Percentiles rank a stretch among this genome's conserved stretches.
Conservation (phyloP, 2,113 vertebrate species). For the Saccopteryx leptura region DNA sequence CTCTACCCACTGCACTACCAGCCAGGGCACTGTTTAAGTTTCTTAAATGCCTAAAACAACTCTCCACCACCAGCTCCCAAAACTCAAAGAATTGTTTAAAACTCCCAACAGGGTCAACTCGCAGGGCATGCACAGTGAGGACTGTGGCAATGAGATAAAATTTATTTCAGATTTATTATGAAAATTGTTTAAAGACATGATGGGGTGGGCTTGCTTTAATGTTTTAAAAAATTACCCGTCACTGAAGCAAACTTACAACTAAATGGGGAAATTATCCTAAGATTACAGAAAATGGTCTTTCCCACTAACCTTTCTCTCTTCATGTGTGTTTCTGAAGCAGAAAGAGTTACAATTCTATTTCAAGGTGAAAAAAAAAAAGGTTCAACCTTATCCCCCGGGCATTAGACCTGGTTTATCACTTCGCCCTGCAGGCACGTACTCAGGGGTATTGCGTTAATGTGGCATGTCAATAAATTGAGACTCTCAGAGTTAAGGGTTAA, state of each 20-base stretch:
- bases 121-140: not conserved
- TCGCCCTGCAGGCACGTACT: not conserved
- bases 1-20: too few relatives aligned
- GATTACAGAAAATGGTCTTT: not conserved
- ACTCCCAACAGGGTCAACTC: not conserved
- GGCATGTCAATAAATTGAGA: constrained; percentile 34
- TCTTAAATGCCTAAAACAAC: not conserved
- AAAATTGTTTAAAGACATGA: not conserved
- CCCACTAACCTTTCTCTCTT: constrained; percentile 25
- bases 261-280: not conserved
- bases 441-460: not conserved
- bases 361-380: not conserved
- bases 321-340: constrained; percentile 48
- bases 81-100: not conserved
- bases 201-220: not conserved
- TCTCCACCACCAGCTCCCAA: not conserved
- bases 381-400: constrained; percentile 20
- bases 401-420: not conserved
- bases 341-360: constrained; percentile 56
- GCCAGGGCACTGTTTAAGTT: not conserved
- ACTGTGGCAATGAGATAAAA: not conserved
- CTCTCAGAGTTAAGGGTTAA: constrained; percentile 68
- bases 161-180: not conserved
- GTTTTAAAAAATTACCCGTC: not conserved
- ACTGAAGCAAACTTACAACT: not conserved